These are phyloP conservation scores for Arctopsyche grandis DNA, from an alignment of 1,140 invertebrate genomes.

Conservation along the genomic window DNA sequence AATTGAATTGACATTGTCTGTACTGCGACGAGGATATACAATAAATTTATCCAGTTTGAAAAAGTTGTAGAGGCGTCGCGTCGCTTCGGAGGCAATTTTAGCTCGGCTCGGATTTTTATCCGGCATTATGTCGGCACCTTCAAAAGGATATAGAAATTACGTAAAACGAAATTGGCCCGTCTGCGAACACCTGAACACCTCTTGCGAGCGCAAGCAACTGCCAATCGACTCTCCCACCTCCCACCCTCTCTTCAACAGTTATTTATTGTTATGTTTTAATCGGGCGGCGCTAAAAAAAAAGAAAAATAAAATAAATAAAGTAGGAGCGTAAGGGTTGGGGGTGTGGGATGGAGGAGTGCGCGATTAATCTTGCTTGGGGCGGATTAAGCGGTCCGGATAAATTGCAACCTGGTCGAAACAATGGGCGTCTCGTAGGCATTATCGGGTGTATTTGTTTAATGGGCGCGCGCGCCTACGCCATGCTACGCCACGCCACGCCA, in stretches of 20 bases:
- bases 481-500: neutral
- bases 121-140: neutral
- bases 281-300: neutral
- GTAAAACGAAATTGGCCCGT: slow-evolving; percentile 1
- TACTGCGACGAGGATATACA: too few relatives aligned
- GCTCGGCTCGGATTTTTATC: neutral
- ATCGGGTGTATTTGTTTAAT: slow-evolving; percentile 39
- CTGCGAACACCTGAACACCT: neutral
- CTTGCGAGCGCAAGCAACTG: neutral
- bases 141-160: slow-evolving; percentile 7
- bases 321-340: neutral
- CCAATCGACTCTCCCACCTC: neutral
- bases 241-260: neutral
- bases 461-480: slow-evolving; percentile 10
- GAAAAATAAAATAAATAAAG: slow-evolving; percentile 1
- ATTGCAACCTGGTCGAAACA: slow-evolving; percentile 31
- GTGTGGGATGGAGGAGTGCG: neutral
- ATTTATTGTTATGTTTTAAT: slow-evolving; percentile 7
- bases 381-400: slow-evolving; percentile 14
- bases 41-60: too few relatives aligned
- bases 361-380: slow-evolving; percentile 10
- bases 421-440: slow-evolving; percentile 14
- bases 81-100: neutral
- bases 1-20: too few relatives aligned
- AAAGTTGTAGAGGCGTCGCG: too few relatives aligned